These are phyloP conservation scores for Telmatherina bonti DNA, from an alignment of 2,797 vertebrate genomes.

Conservation along the genomic window DNA sequence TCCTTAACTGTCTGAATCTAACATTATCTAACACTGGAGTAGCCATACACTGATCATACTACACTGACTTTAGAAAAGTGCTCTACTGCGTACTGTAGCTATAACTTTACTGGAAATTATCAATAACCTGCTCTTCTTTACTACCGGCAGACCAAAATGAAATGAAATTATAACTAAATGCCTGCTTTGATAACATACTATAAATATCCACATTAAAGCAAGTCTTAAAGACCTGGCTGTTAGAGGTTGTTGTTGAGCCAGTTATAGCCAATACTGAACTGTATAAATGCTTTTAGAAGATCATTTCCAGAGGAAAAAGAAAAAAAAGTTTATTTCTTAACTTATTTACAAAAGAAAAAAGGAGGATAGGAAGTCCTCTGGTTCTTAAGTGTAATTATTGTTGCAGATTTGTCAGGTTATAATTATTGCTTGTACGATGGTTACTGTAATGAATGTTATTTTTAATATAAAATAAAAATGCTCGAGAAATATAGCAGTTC, in stretches of 20 bases:
- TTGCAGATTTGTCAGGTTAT: constrained; percentile 72
- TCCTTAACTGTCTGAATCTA: constrained; percentile 55
- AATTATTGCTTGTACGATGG: constrained; percentile 79
- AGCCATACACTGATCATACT: constrained; percentile 68
- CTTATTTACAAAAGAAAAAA: constrained; percentile 80
- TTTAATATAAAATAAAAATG: constrained; percentile 83
- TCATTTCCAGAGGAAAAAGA: constrained; percentile 43
- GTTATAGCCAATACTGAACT: constrained; percentile 69
- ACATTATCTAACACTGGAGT: constrained; percentile 73
- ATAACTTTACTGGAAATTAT: constrained; percentile 67
- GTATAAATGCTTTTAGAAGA: constrained; percentile 68
- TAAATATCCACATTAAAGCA: constrained; percentile 61
- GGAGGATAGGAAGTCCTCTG: constrained; percentile 63
- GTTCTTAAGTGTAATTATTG: constrained; percentile 82
- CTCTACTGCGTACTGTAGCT: constrained; percentile 66
- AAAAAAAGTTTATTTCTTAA: constrained; percentile 80
- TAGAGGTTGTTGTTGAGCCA: constrained; percentile 64
- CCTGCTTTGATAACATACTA: constrained; percentile 68
- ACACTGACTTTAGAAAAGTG: constrained; percentile 61
- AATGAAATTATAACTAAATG: constrained; percentile 65
- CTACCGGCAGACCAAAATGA: constrained; percentile 62
- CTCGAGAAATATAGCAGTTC: constrained; percentile 35
- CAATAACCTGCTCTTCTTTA: constrained; percentile 65
- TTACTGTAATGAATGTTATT: constrained; percentile 85
- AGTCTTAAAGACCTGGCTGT: constrained; percentile 69